phyloP scores from a whole-genome alignment of 1,140 invertebrate genomes.

The Drosophila watanabei region DNA sequence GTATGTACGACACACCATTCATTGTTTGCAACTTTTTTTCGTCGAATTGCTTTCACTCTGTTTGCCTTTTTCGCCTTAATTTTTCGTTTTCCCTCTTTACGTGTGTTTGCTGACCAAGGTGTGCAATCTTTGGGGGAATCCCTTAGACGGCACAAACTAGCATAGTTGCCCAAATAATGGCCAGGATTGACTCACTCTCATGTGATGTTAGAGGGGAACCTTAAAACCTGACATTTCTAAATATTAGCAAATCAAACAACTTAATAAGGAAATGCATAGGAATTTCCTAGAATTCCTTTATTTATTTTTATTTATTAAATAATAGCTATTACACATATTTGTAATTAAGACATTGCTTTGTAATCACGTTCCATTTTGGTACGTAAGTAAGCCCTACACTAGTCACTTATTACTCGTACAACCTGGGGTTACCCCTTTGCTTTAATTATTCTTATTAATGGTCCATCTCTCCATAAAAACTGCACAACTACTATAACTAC shows the following conservation, averaged over 20 bases:
- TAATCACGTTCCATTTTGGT: neutral
- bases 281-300: neutral
- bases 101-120: conserved; percentile 1
- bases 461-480: neutral
- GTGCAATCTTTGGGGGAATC: conserved; percentile 6
- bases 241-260: neutral
- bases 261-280: too few species aligned
- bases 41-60: conserved; percentile 15
- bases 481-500: neutral
- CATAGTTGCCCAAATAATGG: neutral
- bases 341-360: neutral
- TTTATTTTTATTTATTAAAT: neutral
- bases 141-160: neutral
- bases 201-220: neutral
- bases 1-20: neutral
- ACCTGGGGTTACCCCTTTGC: neutral
- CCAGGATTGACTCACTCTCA: neutral
- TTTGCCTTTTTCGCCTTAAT: neutral
- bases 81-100: neutral
- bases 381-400: neutral
- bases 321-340: neutral
- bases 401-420: neutral
- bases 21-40: conserved; percentile 22
- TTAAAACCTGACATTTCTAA: neutral
- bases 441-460: neutral